Evolutionary conservation across 2,797 vertebrate species (phyloP).

Genomic region (Paguma larvata): DNA sequence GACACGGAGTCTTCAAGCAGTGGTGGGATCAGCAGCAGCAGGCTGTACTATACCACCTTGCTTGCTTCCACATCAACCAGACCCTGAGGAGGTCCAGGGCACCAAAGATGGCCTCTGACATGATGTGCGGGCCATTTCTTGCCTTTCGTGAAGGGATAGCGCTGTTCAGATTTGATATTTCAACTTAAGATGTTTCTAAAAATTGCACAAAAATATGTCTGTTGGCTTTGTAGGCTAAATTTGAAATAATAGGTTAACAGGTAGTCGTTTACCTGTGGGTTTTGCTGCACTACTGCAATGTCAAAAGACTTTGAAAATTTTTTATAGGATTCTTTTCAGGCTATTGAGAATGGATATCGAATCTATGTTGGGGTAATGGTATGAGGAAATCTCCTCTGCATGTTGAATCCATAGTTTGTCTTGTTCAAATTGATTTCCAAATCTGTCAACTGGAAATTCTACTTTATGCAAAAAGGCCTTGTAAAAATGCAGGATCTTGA

Average conservation of each 20-base stretch:
- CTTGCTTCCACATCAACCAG: conserved; percentile 94
- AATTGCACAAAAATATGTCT: conserved; percentile 88
- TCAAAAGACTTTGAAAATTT: conserved; percentile 88
- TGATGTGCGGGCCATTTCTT: conserved; percentile 88
- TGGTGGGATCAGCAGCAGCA: not conserved
- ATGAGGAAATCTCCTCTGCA: conserved; percentile 81
- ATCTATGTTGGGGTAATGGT: conserved; percentile 68
- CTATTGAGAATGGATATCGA: conserved; percentile 82
- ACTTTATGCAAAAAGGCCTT: conserved; percentile 87
- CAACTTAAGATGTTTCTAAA: conserved; percentile 86
- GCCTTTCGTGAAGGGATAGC: conserved; percentile 89
- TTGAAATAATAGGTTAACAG: conserved; percentile 88
- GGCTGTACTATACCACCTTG: conserved; percentile 85
- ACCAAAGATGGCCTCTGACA: conserved; percentile 91
- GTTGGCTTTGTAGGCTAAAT: conserved; percentile 89
- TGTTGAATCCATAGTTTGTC: conserved; percentile 84
- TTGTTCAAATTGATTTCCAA: conserved; percentile 82
- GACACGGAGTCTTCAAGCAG: not conserved
- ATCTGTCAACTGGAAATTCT: conserved; percentile 86
- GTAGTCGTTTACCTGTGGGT: conserved; percentile 89
- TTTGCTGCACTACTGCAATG: conserved; percentile 89
- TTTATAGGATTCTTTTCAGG: conserved; percentile 87
- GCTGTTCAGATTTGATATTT: conserved; percentile 86
- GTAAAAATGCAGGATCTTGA: conserved; percentile 72
- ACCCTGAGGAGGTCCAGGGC: conserved; percentile 96